These are phyloP conservation scores for Phalera bucephala DNA, from an alignment of 2,888 invertebrate species.

Conservation along the genomic window DNA sequence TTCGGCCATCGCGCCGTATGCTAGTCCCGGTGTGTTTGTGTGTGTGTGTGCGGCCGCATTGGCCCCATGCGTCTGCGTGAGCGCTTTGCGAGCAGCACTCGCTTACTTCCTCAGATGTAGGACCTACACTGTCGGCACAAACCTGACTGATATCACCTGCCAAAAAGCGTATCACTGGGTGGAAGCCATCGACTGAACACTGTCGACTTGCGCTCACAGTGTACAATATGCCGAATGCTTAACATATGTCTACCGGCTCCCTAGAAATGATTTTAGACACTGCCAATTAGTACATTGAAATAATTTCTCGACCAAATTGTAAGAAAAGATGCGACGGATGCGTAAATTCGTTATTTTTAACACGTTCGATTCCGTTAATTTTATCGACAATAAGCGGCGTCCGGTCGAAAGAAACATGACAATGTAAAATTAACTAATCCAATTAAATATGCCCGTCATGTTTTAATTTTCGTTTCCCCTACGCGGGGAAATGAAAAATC, in stretches of 20 bases:
- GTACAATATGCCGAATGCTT: conserved; percentile 56
- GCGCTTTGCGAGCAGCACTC: conserved; percentile 79
- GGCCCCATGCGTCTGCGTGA: conserved; percentile 54
- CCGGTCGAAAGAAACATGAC: conserved; percentile 52
- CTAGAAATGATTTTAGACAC: conserved; percentile 25
- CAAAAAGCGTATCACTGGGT: conserved; percentile 9
- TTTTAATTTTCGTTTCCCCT: conserved; percentile 1
- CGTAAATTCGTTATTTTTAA: conserved; percentile 47
- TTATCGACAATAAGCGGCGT: conserved; percentile 62
- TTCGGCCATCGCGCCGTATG: conserved; percentile 52
- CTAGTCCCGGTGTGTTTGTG: conserved; percentile 63
- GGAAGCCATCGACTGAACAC: conserved; percentile 8
- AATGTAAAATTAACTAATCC: neutral
- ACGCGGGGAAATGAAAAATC: conserved; percentile 14
- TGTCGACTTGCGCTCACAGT: conserved; percentile 52
- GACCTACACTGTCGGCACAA: conserved; percentile 65
- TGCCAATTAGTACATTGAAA: conserved; percentile 5
- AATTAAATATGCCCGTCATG: neutral
- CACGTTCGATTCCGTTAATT: conserved; percentile 16
- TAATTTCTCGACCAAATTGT: conserved; percentile 18
- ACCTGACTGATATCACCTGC: conserved; percentile 16
- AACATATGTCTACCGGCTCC: conserved; percentile 36
- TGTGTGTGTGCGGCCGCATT: conserved; percentile 56
- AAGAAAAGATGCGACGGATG: conserved; percentile 72
- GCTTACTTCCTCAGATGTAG: conserved; percentile 69